Conservation (phyloP, 1,140 invertebrate species). For the Pentalonia nigronervosa region DNA sequence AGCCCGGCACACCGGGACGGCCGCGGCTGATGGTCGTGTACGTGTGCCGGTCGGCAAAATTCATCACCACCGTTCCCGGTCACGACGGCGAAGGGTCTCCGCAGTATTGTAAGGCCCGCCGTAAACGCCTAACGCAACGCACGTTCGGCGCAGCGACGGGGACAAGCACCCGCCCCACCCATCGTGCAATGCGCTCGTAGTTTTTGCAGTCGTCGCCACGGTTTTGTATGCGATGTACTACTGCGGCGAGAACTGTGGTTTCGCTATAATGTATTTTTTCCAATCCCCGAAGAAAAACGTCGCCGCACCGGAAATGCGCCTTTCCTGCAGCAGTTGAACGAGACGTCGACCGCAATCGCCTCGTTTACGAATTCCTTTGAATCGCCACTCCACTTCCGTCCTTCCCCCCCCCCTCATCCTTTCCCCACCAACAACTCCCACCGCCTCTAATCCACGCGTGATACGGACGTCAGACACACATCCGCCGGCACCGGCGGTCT, state of each 20-base stretch:
- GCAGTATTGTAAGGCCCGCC: too few species aligned
- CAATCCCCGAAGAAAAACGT: background rate
- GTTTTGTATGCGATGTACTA: background rate
- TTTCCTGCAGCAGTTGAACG: background rate
- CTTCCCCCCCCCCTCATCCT: too few species aligned
- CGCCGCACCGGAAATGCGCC: background rate
- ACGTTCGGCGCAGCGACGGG: too few species aligned
- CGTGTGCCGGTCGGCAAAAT: background rate
- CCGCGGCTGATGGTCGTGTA: too few species aligned
- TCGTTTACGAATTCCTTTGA: background rate
- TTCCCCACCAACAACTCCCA: too few species aligned
- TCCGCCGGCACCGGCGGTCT: background rate
- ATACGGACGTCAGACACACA: background rate
- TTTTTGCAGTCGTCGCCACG: background rate
- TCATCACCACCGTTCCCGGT: background rate
- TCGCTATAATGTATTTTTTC: background rate
- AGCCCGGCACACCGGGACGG: background rate
- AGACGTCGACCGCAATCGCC: background rate
- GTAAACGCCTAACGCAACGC: too few species aligned
- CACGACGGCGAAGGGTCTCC: background rate
- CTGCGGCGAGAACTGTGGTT: background rate
- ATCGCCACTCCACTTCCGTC: background rate
- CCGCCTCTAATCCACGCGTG: background rate
- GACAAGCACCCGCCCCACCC: too few species aligned
- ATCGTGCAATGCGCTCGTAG: too few species aligned